These are phyloP conservation scores for Calycopis cecrops DNA, from an alignment of 1,140 invertebrate species.

Conservation along the genomic window DNA sequence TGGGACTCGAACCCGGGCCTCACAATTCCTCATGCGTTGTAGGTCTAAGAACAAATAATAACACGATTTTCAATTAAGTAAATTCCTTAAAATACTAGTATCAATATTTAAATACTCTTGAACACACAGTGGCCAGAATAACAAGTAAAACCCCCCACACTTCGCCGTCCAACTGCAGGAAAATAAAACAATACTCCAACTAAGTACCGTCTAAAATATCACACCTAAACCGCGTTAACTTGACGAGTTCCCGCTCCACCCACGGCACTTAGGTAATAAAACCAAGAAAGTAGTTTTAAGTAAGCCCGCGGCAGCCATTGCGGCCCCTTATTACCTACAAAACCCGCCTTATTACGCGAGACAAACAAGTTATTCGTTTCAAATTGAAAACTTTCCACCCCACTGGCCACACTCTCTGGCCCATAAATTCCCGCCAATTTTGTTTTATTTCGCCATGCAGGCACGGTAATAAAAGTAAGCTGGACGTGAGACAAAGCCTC, in stretches of 20 bases:
- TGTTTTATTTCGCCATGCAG: conserved; percentile 73
- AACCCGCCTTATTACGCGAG: conserved; percentile 69
- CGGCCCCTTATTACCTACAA: conserved; percentile 65
- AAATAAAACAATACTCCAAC: too few species aligned
- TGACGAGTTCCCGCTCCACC: conserved; percentile 44
- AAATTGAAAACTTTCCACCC: conserved; percentile 74
- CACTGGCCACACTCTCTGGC: conserved; percentile 64
- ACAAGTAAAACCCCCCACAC: not conserved
- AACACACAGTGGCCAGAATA: not conserved
- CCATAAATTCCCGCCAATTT: conserved; percentile 74
- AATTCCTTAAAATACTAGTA: not conserved
- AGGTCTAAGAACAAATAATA: too few species aligned
- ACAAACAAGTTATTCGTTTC: conserved; percentile 73
- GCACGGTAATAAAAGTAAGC: conserved; percentile 73
- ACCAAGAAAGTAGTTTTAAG: conserved; percentile 71
- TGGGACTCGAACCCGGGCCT: too few species aligned
- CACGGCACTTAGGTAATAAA: conserved; percentile 66
- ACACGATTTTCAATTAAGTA: too few species aligned
- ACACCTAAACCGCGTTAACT: conserved; percentile 41
- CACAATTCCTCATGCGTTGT: too few species aligned
- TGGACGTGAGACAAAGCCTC: conserved; percentile 70
- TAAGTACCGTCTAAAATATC: conserved; percentile 11
- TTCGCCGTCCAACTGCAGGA: too few species aligned
- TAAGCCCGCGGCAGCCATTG: conserved; percentile 65
- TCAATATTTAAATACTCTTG: not conserved